Percentiles rank a stretch among this genome's conserved stretches.
These are phyloP conservation scores for Hippocampus kuda DNA, from an alignment of 2,797 vertebrate species.

Conservation along the genomic window DNA sequence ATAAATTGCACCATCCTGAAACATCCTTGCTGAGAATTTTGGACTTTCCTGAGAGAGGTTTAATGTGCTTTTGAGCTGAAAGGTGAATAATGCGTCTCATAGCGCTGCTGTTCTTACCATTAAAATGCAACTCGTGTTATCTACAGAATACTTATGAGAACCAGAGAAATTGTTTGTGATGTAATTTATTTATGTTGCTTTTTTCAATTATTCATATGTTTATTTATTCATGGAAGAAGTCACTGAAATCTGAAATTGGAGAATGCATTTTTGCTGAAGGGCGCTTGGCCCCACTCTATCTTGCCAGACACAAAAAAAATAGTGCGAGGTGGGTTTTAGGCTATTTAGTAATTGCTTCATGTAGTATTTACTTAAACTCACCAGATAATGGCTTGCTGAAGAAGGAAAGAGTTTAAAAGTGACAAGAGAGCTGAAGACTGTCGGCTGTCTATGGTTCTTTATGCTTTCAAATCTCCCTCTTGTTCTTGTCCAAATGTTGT, in stretches of 20 bases:
- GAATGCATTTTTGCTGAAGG: slow-evolving; percentile 80
- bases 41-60: slow-evolving; percentile 60
- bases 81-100: slow-evolving; percentile 69
- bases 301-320: slow-evolving; percentile 35
- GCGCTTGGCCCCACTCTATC: slow-evolving; percentile 60
- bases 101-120: slow-evolving; percentile 71
- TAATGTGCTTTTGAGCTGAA: slow-evolving; percentile 47
- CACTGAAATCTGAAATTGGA: slow-evolving; percentile 78
- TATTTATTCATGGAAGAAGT: slow-evolving; percentile 80
- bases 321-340: slow-evolving; percentile 40
- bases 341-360: slow-evolving; percentile 71
- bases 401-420: slow-evolving; percentile 24
- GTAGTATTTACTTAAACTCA: slow-evolving; percentile 58
- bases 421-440: slow-evolving; percentile 19
- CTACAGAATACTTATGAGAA: slow-evolving; percentile 73
- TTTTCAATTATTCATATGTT: slow-evolving; percentile 83
- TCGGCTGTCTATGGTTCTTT: neutral
- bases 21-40: slow-evolving; percentile 60
- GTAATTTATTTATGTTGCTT: slow-evolving; percentile 81
- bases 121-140: slow-evolving; percentile 70
- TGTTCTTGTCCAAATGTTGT: neutral
- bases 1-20: slow-evolving; percentile 64
- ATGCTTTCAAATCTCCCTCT: neutral
- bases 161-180: slow-evolving; percentile 73
- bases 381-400: slow-evolving; percentile 38